These are phyloP conservation scores for Cyanoramphus novaezelandiae DNA, from an alignment of 2,113 vertebrate species.

Conservation along the genomic window DNA sequence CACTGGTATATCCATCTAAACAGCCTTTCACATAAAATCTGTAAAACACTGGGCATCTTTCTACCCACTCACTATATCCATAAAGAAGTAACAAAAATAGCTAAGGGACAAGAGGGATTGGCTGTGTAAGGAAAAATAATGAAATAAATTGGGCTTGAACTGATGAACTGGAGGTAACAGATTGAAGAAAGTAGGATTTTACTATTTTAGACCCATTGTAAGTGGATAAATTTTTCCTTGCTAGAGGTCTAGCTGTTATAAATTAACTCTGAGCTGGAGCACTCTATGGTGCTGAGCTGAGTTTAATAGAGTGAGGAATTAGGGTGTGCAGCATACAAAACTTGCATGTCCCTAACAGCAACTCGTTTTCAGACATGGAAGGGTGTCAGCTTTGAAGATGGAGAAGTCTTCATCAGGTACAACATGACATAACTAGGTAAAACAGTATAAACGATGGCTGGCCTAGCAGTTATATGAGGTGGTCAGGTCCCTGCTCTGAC, in stretches of 20 bases:
- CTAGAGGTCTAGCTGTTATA: background rate
- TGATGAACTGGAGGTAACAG: conserved; percentile 4
- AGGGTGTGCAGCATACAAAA: background rate
- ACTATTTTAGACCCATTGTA: conserved; percentile 16
- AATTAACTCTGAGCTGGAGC: background rate
- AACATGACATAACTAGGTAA: background rate
- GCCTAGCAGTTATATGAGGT: background rate
- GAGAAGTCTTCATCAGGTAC: background rate
- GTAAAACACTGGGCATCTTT: background rate
- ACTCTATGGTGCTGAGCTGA: background rate
- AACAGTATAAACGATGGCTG: background rate
- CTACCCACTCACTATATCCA: conserved; percentile 17
- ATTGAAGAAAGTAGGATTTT: conserved; percentile 9
- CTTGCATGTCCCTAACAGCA: background rate
- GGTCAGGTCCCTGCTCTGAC: background rate
- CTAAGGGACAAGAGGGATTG: conserved; percentile 31
- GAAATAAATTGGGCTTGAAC: background rate
- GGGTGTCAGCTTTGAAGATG: background rate
- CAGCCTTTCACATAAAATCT: background rate
- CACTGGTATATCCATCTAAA: background rate
- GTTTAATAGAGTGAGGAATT: background rate
- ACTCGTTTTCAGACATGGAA: background rate
- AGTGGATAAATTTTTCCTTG: conserved; percentile 7
- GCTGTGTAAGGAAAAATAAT: conserved; percentile 39
- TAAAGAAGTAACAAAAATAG: conserved; percentile 66